Evolutionary conservation across 2,113 vertebrate species (phyloP).

Genomic region (Guaruba guarouba): DNA sequence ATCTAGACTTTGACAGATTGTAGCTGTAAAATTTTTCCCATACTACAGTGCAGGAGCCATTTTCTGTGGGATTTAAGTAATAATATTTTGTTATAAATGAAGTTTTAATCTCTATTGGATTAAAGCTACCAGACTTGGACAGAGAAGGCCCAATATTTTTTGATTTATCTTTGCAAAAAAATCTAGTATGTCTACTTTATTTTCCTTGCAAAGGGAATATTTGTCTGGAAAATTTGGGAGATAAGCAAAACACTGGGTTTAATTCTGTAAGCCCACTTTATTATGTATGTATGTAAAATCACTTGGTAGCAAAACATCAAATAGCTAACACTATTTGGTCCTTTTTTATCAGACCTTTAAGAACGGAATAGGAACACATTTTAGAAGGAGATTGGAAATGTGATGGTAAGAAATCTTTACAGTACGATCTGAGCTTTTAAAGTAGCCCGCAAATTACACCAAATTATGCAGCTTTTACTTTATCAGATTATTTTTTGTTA

Average conservation of each 20-base stretch:
- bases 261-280: not conserved
- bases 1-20: not conserved
- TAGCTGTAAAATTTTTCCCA: not conserved
- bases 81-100: not conserved
- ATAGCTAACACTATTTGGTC: not conserved
- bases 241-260: not conserved
- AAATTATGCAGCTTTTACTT: not conserved
- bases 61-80: not conserved
- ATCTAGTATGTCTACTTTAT: not conserved
- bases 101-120: not conserved
- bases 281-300: not conserved
- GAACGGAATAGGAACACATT: not conserved
- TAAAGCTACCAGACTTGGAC: not conserved
- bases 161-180: not conserved
- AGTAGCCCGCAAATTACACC: not conserved
- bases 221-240: not conserved
- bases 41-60: fast-evolving
- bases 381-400: not conserved
- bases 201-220: not conserved
- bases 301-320: not conserved
- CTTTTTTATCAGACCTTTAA: not conserved
- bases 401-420: not conserved
- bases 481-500: not conserved
- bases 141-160: not conserved
- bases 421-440: not conserved